Percentiles rank a stretch among this genome's conserved stretches.
Evolutionary conservation across 2,113 vertebrate species (phyloP).

Genomic region (Bufo bufo): DNA sequence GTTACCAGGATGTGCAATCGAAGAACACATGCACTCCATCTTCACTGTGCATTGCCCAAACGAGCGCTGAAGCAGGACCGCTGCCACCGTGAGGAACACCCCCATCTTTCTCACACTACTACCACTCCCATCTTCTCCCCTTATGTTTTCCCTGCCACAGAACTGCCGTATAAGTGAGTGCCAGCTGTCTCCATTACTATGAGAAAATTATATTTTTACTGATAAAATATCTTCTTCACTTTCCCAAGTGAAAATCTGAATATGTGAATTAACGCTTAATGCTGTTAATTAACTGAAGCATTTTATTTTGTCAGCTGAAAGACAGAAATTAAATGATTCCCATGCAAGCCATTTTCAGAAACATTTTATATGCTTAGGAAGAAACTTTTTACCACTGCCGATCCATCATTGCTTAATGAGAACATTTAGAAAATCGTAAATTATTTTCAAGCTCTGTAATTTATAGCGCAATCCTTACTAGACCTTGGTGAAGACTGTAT

Average conservation of each 20-base stretch:
- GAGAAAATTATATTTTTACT: not conserved
- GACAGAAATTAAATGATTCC: constrained; percentile 24
- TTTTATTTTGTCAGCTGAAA: constrained; percentile 43
- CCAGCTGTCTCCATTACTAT: not conserved
- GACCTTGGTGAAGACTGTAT: not conserved
- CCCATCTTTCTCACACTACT: too few relatives aligned
- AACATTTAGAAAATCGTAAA: constrained; percentile 38
- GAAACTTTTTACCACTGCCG: constrained; percentile 20
- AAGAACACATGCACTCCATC: too few relatives aligned
- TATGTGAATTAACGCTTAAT: constrained; percentile 39
- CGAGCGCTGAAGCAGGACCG: too few relatives aligned
- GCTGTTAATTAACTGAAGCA: constrained; percentile 39
- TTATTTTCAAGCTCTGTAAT: constrained; percentile 1
- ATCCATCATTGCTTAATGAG: constrained; percentile 42
- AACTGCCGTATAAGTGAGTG: not conserved
- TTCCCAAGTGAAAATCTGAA: constrained; percentile 10
- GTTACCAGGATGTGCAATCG: too few relatives aligned
- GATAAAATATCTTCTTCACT: not conserved
- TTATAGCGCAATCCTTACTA: not conserved
- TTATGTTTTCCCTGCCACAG: too few relatives aligned
- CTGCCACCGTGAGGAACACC: too few relatives aligned
- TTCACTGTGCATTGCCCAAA: too few relatives aligned
- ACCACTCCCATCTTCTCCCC: too few relatives aligned
- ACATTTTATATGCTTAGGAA: constrained; percentile 26
- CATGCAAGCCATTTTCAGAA: constrained; percentile 18